Percentiles rank a stretch among this genome's conserved stretches.
Conservation (phyloP, 2,113 vertebrate genomes). For the Lonchura striata region DNA sequence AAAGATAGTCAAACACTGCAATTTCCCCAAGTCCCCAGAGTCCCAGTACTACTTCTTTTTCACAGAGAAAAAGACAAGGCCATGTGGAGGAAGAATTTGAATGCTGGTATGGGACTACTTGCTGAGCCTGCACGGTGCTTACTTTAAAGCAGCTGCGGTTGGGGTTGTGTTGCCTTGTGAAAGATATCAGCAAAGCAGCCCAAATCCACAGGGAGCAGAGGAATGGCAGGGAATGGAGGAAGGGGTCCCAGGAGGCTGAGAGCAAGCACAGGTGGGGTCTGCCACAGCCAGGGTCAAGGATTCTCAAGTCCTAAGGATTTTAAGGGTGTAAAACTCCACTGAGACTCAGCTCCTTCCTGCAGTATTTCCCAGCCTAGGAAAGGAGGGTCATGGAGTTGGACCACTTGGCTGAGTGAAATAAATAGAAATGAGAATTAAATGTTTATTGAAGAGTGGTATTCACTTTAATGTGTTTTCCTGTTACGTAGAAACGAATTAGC, state of each 20-base stretch:
- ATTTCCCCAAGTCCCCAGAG: neutral
- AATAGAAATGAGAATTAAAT: neutral
- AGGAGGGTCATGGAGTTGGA: neutral
- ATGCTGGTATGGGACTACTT: neutral
- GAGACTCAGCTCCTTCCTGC: neutral
- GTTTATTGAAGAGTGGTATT: neutral
- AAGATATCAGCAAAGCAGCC: neutral
- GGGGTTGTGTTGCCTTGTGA: neutral
- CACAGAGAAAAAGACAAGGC: neutral
- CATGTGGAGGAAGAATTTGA: neutral
- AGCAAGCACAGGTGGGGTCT: neutral
- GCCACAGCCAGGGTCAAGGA: neutral
- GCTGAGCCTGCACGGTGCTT: neutral
- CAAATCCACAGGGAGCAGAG: neutral
- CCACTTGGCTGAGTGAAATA: neutral
- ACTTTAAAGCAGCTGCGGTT: neutral
- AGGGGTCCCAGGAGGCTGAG: neutral
- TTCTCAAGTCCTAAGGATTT: neutral
- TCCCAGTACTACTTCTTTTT: neutral
- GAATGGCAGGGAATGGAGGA: neutral
- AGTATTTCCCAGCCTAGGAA: neutral
- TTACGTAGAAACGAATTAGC: conserved; percentile 15
- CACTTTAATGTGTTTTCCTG: neutral
- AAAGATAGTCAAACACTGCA: neutral
- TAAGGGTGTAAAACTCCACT: neutral